Conservation (phyloP, 1,140 invertebrate genomes). For the Drosophila simulans region DNA sequence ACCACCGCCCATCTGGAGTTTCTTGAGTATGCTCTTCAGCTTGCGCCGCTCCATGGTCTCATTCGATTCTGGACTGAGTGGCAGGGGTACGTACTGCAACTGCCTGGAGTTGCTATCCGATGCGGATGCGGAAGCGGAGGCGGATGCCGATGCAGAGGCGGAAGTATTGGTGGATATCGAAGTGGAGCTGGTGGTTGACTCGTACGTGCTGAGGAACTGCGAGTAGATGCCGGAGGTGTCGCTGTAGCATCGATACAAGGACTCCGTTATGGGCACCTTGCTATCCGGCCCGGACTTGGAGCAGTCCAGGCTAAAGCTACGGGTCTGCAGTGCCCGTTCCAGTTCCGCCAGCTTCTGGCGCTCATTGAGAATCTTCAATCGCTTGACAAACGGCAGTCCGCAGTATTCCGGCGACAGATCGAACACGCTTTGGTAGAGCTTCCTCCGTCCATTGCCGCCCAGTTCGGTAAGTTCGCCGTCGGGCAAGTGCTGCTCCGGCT, state of each 20-base stretch:
- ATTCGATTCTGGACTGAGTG: conserved; percentile 89
- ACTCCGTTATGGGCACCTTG: conserved; percentile 86
- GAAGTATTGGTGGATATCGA: conserved; percentile 62
- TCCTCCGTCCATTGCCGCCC: conserved; percentile 27
- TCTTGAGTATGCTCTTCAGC: conserved; percentile 94
- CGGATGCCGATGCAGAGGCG: conserved; percentile 32
- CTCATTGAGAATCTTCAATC: conserved; percentile 94
- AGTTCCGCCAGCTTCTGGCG: conserved; percentile 93
- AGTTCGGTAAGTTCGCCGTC: conserved; percentile 36
- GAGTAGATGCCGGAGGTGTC: conserved; percentile 85
- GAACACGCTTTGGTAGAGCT: conserved; percentile 88
- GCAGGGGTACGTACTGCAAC: conserved; percentile 83
- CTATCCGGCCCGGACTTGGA: conserved; percentile 87
- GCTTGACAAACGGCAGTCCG: conserved; percentile 94
- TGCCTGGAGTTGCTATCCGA: conserved; percentile 74
- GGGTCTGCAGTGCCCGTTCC: conserved; percentile 89
- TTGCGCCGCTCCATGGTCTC: conserved; percentile 93
- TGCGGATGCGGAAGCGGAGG: conserved; percentile 30
- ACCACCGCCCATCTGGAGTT: conserved; percentile 86
- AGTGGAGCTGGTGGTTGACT: conserved; percentile 73
- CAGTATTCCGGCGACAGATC: conserved; percentile 95
- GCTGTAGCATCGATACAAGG: conserved; percentile 88
- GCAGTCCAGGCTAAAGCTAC: conserved; percentile 92
- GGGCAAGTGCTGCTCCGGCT: conserved; percentile 63
- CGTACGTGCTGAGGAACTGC: conserved; percentile 74